These are phyloP conservation scores for Phalacrocorax brasilianus DNA, from an alignment of 2,113 vertebrate species.

Conservation along the genomic window DNA sequence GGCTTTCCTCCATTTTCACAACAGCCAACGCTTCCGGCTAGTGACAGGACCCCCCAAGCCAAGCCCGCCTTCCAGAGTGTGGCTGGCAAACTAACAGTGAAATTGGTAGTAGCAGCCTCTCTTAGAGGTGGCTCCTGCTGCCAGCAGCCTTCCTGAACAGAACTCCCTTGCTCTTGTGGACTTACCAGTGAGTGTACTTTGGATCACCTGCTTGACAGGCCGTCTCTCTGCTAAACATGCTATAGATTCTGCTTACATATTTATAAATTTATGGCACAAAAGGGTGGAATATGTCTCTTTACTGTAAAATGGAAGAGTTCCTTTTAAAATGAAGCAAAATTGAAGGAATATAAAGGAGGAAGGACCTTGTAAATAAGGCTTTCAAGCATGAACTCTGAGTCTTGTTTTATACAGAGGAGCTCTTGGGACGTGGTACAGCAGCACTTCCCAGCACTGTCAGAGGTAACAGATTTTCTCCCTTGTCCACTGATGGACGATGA, in stretches of 20 bases:
- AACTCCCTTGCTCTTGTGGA: neutral
- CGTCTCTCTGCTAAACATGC: neutral
- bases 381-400: neutral
- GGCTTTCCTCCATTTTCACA: neutral
- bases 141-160: neutral
- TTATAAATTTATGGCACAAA: neutral
- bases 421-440: neutral
- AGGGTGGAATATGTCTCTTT: neutral
- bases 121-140: neutral
- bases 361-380: neutral
- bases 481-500: fast-evolving
- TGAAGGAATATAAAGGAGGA: neutral
- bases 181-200: neutral
- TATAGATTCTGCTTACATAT: neutral
- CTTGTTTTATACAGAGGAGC: neutral
- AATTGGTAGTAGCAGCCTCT: neutral
- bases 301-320: neutral
- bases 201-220: neutral
- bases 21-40: neutral
- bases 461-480: neutral
- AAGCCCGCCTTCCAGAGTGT: neutral
- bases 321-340: neutral
- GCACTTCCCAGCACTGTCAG: neutral
- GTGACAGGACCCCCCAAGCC: neutral
- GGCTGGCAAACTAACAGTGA: neutral